Evolutionary conservation across 2,797 vertebrate genomes (phyloP).

Genomic region (Ctenosaura bakeri): DNA sequence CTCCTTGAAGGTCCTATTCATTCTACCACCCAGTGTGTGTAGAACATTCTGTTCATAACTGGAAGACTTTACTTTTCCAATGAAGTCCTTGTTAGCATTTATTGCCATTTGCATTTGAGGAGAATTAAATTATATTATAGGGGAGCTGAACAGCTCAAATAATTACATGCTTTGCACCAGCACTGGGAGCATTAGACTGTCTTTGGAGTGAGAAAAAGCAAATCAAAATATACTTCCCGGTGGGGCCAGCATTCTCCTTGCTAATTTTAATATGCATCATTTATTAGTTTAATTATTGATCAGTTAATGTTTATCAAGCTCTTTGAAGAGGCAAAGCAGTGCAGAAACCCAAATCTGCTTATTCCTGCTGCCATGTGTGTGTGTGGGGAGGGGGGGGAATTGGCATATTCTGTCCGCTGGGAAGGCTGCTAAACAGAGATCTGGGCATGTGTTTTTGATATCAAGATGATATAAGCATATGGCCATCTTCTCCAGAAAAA

Average conservation of each 20-base stretch:
- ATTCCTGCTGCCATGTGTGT: constrained; percentile 27
- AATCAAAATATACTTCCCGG: constrained; percentile 30
- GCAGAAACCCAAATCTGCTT: constrained; percentile 42
- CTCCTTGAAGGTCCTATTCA: background rate
- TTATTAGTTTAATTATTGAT: constrained; percentile 64
- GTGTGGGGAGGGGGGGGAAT: too few relatives aligned
- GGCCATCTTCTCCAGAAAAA: background rate
- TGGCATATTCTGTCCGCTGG: background rate
- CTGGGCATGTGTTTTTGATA: background rate
- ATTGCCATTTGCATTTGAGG: constrained; percentile 26
- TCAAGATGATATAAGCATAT: background rate
- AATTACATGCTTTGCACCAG: constrained; percentile 41
- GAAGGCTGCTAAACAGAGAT: background rate
- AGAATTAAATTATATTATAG: constrained; percentile 35
- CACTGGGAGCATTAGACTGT: background rate
- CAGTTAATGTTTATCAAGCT: constrained; percentile 42
- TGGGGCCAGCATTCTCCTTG: constrained; percentile 27
- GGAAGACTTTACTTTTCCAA: constrained; percentile 5
- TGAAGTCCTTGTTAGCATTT: constrained; percentile 14
- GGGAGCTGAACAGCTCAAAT: constrained; percentile 9
- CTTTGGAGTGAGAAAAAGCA: constrained; percentile 31
- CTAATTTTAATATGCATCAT: constrained; percentile 44
- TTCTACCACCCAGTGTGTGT: background rate
- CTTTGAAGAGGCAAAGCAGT: constrained; percentile 57
- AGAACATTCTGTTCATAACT: constrained; percentile 20